phyloP scores from a whole-genome alignment of 2,113 vertebrate genomes.

The Bubo blakistoni region DNA sequence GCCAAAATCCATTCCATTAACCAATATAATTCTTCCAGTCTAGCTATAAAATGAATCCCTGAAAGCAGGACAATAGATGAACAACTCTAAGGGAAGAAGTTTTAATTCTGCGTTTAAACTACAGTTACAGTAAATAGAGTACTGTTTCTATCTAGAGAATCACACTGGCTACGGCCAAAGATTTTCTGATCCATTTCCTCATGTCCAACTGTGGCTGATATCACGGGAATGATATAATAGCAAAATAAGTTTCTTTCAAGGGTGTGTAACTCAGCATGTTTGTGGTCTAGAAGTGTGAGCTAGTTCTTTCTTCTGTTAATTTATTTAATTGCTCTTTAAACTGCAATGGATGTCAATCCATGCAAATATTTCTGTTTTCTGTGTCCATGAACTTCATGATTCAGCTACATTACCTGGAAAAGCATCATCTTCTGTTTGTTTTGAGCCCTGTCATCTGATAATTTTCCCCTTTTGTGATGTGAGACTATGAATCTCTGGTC shows the following conservation, averaged over 20 bases:
- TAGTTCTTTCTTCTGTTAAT: background rate
- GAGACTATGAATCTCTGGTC: background rate
- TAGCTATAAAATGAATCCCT: background rate
- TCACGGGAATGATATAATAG: background rate
- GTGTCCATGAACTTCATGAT: background rate
- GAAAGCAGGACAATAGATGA: background rate
- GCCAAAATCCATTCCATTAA: slow-evolving; percentile 66
- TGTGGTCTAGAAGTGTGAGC: background rate
- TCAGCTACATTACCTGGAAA: background rate
- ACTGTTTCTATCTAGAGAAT: background rate
- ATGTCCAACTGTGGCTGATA: background rate
- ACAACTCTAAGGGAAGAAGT: background rate
- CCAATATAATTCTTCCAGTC: slow-evolving; percentile 45
- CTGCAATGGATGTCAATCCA: background rate
- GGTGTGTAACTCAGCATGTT: background rate
- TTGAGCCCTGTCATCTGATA: background rate
- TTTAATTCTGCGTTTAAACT: background rate
- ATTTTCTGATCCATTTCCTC: background rate
- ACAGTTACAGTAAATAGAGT: background rate
- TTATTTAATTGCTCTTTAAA: background rate
- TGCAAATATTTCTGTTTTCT: background rate
- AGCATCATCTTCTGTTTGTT: background rate
- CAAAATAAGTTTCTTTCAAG: background rate
- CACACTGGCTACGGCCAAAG: background rate
- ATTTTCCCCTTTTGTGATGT: background rate